phyloP scores from a whole-genome alignment of 2,888 invertebrate genomes.

The Lymantria dispar region DNA sequence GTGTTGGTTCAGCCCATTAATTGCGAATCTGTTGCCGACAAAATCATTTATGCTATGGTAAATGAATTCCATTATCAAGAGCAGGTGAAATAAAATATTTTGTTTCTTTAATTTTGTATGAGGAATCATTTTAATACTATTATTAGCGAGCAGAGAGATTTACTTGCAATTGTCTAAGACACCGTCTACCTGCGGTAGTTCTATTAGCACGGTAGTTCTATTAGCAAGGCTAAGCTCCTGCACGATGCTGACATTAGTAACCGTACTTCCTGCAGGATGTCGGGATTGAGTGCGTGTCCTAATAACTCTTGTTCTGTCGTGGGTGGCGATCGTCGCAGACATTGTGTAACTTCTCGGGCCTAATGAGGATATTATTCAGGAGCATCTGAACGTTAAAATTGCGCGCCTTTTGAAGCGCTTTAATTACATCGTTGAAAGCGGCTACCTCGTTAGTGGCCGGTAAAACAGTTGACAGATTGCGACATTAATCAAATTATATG shows the following conservation, averaged over 20 bases:
- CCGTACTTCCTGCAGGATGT: conserved; percentile 77
- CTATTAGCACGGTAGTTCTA: conserved; percentile 39
- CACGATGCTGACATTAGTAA: conserved; percentile 68
- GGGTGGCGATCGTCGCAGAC: conserved; percentile 61
- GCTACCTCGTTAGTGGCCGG: conserved; percentile 53
- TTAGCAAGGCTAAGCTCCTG: conserved; percentile 63
- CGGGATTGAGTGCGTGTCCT: conserved; percentile 79
- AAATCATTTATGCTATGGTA: too few relatives aligned
- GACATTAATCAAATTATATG: conserved; percentile 37
- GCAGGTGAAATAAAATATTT: too few relatives aligned
- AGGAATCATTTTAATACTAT: conserved; percentile 32
- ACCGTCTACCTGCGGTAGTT: conserved; percentile 51
- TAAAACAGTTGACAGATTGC: conserved; percentile 54
- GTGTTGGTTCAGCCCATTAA: too few relatives aligned
- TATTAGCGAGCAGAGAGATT: conserved; percentile 42
- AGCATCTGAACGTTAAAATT: conserved; percentile 46
- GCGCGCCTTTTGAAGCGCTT: conserved; percentile 47
- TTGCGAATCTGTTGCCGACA: too few relatives aligned
- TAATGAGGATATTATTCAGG: conserved; percentile 76
- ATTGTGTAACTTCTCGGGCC: conserved; percentile 60
- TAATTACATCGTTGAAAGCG: conserved; percentile 56
- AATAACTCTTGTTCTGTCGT: conserved; percentile 68
- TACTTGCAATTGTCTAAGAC: conserved; percentile 63
- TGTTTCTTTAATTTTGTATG: conserved; percentile 30
- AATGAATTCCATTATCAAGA: too few relatives aligned